These are phyloP conservation scores for Amphibalanus amphitrite DNA, from an alignment of 1,140 invertebrate species.

Conservation along the genomic window DNA sequence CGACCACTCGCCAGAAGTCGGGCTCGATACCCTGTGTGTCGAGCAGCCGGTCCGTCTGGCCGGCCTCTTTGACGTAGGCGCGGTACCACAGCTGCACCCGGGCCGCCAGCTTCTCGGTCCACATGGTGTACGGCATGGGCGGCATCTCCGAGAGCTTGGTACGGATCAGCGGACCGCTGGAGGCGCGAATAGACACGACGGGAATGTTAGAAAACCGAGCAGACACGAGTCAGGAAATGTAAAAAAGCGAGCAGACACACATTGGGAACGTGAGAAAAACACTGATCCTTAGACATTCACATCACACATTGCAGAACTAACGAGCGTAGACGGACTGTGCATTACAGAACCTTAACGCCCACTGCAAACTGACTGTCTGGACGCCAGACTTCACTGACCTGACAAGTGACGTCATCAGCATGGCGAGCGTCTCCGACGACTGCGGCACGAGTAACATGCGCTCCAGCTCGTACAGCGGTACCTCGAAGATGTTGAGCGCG, in stretches of 20 bases:
- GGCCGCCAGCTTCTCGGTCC: constrained; percentile 34
- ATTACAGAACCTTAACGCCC: too few species aligned
- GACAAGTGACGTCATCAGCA: constrained; percentile 37
- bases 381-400: too few species aligned
- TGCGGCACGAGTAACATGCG: constrained; percentile 37
- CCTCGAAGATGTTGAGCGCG: constrained; percentile 27
- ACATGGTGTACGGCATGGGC: constrained; percentile 40
- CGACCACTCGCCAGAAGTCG: constrained; percentile 34
- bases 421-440: constrained; percentile 35
- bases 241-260: too few species aligned
- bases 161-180: constrained; percentile 17
- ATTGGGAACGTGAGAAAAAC: too few species aligned
- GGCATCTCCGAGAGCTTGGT: constrained; percentile 28
- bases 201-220: constrained; percentile 6
- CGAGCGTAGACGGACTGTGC: too few species aligned
- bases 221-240: too few species aligned
- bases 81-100: constrained; percentile 37
- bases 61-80: constrained; percentile 28
- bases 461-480: constrained; percentile 41
- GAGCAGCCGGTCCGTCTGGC: constrained; percentile 28
- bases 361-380: too few species aligned
- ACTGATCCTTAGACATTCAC: too few species aligned
- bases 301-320: too few species aligned
- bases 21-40: constrained; percentile 33
- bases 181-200: constrained; percentile 4